These are phyloP conservation scores for Aptenodytes patagonicus DNA, from an alignment of 2,113 vertebrate genomes.

Conservation along the genomic window DNA sequence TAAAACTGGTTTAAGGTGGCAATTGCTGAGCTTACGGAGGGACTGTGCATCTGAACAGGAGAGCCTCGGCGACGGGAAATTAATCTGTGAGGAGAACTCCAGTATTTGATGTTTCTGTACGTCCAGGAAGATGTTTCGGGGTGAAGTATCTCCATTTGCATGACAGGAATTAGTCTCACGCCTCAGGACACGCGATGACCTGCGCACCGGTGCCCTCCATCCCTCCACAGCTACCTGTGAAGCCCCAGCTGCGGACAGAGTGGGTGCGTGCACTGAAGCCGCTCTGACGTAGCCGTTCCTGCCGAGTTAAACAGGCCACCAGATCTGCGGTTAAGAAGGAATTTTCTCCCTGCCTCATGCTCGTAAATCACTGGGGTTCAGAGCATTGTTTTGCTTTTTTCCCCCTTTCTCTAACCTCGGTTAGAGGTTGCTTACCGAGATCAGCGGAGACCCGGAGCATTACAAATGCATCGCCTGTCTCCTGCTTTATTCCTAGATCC, in stretches of 20 bases:
- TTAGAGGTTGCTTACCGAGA: too few species aligned
- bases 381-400: neutral
- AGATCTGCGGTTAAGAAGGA: too few species aligned
- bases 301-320: neutral
- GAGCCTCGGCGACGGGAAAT: too few species aligned
- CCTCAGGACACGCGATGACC: fast-evolving
- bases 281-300: too few species aligned
- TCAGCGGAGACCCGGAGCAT: neutral
- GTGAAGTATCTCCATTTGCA: fast-evolving
- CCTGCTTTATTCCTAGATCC: neutral
- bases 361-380: neutral
- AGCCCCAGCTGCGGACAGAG: neutral
- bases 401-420: neutral
- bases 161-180: too few species aligned
- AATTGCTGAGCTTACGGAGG: fast-evolving
- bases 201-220: fast-evolving
- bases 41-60: fast-evolving
- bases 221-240: fast-evolving
- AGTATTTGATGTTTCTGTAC: fast-evolving
- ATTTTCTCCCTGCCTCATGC: neutral
- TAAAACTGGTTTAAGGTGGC: neutral
- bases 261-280: fast-evolving
- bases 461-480: neutral
- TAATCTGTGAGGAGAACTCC: fast-evolving
- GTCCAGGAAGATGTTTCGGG: fast-evolving